Evolutionary conservation across 2,888 invertebrate genomes (phyloP).

Genomic region (Lithophane leautieri): DNA sequence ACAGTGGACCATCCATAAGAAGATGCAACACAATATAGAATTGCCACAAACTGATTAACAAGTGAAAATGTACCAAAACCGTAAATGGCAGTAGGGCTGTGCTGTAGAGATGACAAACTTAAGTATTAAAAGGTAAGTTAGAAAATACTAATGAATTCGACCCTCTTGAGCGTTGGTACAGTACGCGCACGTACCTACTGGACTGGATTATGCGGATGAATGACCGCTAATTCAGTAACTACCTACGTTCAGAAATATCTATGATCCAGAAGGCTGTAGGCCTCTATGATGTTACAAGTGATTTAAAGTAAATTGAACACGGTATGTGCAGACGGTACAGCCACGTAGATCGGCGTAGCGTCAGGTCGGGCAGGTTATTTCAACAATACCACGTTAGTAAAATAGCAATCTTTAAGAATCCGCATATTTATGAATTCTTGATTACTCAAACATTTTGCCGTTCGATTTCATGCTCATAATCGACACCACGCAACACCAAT

Average conservation of each 20-base stretch:
- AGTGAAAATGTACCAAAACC: neutral
- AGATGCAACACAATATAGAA: neutral
- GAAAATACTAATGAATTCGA: neutral
- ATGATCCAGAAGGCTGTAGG: too few species aligned
- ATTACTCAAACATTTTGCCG: neutral
- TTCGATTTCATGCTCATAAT: neutral
- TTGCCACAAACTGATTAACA: neutral
- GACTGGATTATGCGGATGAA: neutral
- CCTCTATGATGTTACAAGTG: too few species aligned
- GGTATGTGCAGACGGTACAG: neutral
- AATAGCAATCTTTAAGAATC: neutral
- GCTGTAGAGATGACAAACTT: neutral
- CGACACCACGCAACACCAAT: neutral
- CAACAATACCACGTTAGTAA: neutral
- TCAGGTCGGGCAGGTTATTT: neutral
- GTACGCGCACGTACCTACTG: too few species aligned
- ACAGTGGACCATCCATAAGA: too few species aligned
- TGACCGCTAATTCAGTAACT: too few species aligned
- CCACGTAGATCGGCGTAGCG: constrained; percentile 15
- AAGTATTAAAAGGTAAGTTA: neutral
- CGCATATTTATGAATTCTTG: neutral
- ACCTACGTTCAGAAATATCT: too few species aligned
- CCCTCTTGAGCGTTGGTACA: neutral
- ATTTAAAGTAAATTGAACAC: neutral
- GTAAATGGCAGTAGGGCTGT: neutral